phyloP scores from a whole-genome alignment of 1,140 invertebrate genomes.

The Wiebesia pumilae region DNA sequence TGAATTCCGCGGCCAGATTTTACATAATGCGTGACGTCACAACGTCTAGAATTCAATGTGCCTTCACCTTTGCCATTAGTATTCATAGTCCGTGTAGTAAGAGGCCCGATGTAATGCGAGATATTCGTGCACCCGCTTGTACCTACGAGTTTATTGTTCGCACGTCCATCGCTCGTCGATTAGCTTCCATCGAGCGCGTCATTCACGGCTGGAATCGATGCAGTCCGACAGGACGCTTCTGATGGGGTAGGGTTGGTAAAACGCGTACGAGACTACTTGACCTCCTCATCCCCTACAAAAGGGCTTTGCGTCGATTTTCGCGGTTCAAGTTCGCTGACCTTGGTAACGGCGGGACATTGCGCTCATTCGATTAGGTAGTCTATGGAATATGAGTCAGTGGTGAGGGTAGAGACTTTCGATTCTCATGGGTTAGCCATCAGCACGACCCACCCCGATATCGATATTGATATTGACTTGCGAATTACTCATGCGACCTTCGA shows the following conservation, averaged over 20 bases:
- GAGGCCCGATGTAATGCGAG: too few relatives aligned
- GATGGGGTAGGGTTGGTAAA: neutral
- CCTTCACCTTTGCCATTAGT: too few relatives aligned
- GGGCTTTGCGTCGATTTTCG: neutral
- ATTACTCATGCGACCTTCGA: neutral
- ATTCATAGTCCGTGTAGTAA: too few relatives aligned
- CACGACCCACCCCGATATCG: neutral
- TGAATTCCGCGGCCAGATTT: too few relatives aligned
- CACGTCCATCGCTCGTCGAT: neutral
- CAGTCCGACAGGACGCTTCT: too few relatives aligned
- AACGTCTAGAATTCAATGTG: too few relatives aligned
- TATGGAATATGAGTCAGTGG: neutral
- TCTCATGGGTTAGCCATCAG: neutral
- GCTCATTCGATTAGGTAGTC: conserved; percentile 36
- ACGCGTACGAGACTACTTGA: too few relatives aligned
- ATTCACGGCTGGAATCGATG: neutral
- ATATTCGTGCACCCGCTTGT: too few relatives aligned
- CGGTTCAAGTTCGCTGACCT: neutral
- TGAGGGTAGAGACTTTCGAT: conserved; percentile 15
- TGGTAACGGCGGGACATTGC: neutral
- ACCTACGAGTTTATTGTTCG: neutral
- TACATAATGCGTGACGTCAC: too few relatives aligned
- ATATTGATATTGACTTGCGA: neutral
- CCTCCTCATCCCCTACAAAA: too few relatives aligned
- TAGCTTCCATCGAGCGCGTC: neutral